These are phyloP conservation scores for Hyperopisus bebe DNA, from an alignment of 2,113 vertebrate species.

Conservation along the genomic window DNA sequence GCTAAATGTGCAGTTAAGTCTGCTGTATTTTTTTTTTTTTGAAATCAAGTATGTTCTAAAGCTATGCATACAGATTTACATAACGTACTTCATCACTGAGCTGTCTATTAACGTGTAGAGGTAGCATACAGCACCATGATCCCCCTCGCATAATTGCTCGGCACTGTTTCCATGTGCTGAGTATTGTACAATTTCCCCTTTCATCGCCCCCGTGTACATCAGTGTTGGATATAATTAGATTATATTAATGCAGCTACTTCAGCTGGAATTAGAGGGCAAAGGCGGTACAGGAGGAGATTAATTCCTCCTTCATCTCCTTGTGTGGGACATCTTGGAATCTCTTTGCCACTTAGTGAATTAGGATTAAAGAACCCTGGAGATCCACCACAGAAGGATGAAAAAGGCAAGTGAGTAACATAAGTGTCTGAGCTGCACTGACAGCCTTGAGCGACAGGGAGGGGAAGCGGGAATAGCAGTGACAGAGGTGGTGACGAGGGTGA, in stretches of 20 bases:
- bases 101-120: not conserved
- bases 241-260: slow-evolving; percentile 12
- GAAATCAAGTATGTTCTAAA: not conserved
- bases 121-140: not conserved
- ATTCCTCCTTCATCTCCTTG: not conserved
- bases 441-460: not conserved
- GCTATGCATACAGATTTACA: not conserved
- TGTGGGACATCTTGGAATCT: slow-evolving; percentile 9
- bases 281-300: not conserved
- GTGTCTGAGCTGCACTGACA: not conserved
- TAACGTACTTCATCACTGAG: not conserved
- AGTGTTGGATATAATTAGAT: slow-evolving; percentile 22
- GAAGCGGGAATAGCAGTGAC: not conserved
- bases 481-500: not conserved
- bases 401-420: not conserved
- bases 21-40: not conserved
- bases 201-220: not conserved
- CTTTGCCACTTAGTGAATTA: not conserved
- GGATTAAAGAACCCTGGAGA: not conserved
- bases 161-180: not conserved
- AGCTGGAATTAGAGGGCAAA: not conserved
- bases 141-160: not conserved
- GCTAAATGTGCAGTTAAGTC: not conserved
- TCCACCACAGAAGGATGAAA: not conserved
- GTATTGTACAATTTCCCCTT: not conserved